Evolutionary conservation across 2,797 vertebrate species (phyloP), one percentile per base, ranked within the genome.

Genomic region (Rhynchotus rufescens): DNA sequence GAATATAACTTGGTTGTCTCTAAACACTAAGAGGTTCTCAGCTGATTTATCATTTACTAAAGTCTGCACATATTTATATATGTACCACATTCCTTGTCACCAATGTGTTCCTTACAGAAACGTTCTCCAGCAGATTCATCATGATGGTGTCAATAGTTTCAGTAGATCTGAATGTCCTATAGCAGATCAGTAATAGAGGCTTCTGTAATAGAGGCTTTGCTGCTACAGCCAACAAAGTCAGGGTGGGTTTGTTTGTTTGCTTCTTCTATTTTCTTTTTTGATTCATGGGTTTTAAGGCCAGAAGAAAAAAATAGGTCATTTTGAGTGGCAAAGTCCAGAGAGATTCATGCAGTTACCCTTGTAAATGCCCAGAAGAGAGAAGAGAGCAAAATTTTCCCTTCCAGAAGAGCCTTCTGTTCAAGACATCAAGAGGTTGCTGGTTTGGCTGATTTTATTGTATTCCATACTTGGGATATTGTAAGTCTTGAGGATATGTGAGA

Each of bases 1-100:
- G 90, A 93, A 69, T 69, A 65, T 86, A 88, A 45, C 69, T 82
- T 75, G 59, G 65, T 88, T 88, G 84, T 83, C 88, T 92, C 86
- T 88, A 90, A 94, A 93, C 86, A 92, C 76, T 60, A 45, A 90
- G 89, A 87, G 82, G 82, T 73, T 90, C 87, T 95, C 59, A 72
- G 64, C 86, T 85, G 89, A 92, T 96, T 91, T 92, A 90, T 90
- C 0, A 0, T 64, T 57, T 73, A 72, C 72, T 78, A 69, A 93
- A 86, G 26, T 30, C 68, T 77, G 61, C 84, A 64, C 16, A 15
- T 67, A 68, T 54, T 86, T 73, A 47, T 72, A 57, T 65, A 62
- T 14, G 38, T 73, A 84, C 69, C 73, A 87, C 45, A 93, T 80
- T 95, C 78, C 51, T 85, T 80, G 79, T 87, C 92, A 32, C 74